Evolutionary conservation across 2,113 vertebrate species (phyloP), one percentile per base, ranked within the genome.

Genomic region (Silurus asotus): DNA sequence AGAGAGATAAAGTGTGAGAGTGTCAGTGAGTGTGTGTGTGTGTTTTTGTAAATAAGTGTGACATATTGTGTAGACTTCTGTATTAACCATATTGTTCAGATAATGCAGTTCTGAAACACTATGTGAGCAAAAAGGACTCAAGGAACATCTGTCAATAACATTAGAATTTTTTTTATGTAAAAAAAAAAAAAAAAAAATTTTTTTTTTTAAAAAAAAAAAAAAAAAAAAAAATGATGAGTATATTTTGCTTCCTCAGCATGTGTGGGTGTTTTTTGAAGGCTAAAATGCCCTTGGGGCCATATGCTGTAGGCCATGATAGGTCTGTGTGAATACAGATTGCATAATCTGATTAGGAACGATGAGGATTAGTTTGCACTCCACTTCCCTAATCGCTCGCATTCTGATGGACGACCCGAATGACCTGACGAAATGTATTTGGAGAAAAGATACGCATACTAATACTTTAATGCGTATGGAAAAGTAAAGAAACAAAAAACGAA

Each of bases 261-360:
- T 87, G 49, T 65, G 5, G 65, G 37, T 74, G 28, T 69, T 59
- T 79, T n/a, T 25, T 61, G 51, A 83, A 56, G 6, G 25, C 14
- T 20, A 56, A 74, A 80, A 70, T 85, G 90, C 90, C 90, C 88
- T 93, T 92, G 87, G 88, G 81, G 80, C 92, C 93, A 94, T 94
- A 92, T 94, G 92, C 88, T 48, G n/a, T 70, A 58, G 81, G 88
- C 89, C 65, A 82, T 81, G 90, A 88, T 81, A 81, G 89, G 88
- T 25, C 87, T 84, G 79, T 62, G 61, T 6, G 67, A 69, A 82
- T 83, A 90, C 88, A 93, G 94, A 93, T 94, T 94, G 94, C 88
- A 89, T 88, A 89, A 90, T 93, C 91, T 90, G 91, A 93, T 94
- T 93, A 93, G 84, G 82, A 64, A 79, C 84, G 81, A 72, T 55